phyloP scores from a whole-genome alignment of 2,888 invertebrate species.

The Tortricodes alternella region DNA sequence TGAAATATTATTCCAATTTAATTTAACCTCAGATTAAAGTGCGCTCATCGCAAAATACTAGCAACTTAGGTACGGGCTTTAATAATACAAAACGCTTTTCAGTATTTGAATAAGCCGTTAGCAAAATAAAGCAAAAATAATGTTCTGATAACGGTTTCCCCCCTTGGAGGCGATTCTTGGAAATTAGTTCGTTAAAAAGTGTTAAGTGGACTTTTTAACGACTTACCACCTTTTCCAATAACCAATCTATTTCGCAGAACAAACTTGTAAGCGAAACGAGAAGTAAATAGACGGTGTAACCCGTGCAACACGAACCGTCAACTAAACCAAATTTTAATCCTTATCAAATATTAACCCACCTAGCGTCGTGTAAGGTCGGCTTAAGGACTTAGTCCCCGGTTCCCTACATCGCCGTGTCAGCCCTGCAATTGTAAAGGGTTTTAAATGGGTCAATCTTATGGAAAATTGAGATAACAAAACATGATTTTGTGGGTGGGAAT shows the following conservation, averaged over 20 bases:
- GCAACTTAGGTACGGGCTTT: not conserved
- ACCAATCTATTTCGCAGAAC: constrained; percentile 8
- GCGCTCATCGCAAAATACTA: not conserved
- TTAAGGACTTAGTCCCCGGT: not conserved
- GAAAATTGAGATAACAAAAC: not conserved
- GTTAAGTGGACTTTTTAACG: constrained; percentile 23
- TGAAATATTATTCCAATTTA: too few relatives aligned
- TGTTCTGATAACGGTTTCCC: constrained; percentile 16
- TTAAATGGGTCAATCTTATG: not conserved
- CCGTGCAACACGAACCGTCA: not conserved
- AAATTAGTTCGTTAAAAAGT: constrained; percentile 23
- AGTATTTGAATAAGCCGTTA: constrained; percentile 22
- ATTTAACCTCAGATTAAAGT: too few relatives aligned
- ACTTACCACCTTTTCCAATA: constrained; percentile 20
- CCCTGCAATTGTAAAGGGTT: not conserved
- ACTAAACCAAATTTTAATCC: not conserved
- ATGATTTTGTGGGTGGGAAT: not conserved
- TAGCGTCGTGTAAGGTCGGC: not conserved
- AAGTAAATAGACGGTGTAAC: not conserved
- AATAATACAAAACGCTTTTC: constrained; percentile 9
- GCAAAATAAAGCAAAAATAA: constrained; percentile 13
- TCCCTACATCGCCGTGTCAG: not conserved
- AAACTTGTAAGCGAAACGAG: not conserved
- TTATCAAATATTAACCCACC: constrained; percentile 4
- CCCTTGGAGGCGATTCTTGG: not conserved